Base-by-base conservation (phyloP, 2,797 vertebrate genomes). In the Masticophis lateralis region DNA sequence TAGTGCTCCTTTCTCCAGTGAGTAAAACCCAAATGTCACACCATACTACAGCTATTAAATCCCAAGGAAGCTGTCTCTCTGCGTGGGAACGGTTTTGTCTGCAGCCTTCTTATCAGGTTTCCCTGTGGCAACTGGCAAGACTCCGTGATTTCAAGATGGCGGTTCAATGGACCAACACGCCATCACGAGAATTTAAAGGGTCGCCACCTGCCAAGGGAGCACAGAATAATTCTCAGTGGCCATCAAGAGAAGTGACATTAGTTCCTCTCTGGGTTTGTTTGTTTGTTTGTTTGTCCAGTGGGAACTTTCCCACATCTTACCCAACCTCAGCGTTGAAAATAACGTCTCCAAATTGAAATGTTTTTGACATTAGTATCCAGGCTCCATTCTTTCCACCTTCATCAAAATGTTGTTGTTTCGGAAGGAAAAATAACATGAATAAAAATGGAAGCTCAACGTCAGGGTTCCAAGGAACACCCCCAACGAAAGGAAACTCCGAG, bases 21-120 rank as follows among this genome's bases (percentile, higher is more conserved):
- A 95, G 94, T 95, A 94, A 53, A 96, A 96, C 96, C 95, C 96
- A 96, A 97, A 97, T 96, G 97, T 97, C 97, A 97, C 91, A 57
- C 93, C 89, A 37, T n/a, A 94, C 94, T 88, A 14, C 55, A 96
- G 96, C 94, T 90, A 14, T 92, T 92, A 88, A 90, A 47, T 22
- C 0, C 83, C 12, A 60, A 92, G 27, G 9, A 60, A 86, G 22
- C 91, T 87, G 88, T 0, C 0, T 86, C 0, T 74, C 27, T 91
- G 90, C 79, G 89, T 74, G 83, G 0, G 2, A 32, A 59, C 16
- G 7, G 61, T 25, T 27, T 2, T 0, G 1, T 94, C 57, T 8
- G 55, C 37, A 11, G 53, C 89, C 66, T 79, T 43, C 43, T 20
- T 4, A 18, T 6, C 25, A 87, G 22, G 66, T 22, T 92, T 91